These are phyloP conservation scores for Agonum fuliginosum DNA, from an alignment of 2,888 invertebrate species.

Conservation along the genomic window DNA sequence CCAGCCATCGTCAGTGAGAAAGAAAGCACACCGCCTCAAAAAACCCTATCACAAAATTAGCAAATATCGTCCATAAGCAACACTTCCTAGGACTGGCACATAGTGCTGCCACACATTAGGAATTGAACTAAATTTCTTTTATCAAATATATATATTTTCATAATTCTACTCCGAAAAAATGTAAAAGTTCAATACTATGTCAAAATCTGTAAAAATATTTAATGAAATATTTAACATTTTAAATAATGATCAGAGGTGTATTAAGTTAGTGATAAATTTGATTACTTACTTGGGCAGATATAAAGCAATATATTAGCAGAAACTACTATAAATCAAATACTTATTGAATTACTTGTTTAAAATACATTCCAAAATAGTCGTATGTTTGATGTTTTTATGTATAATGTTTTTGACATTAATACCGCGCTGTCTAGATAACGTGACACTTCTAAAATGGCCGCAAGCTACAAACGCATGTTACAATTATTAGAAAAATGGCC, in stretches of 20 bases:
- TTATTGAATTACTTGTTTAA: too few species aligned
- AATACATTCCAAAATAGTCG: too few species aligned
- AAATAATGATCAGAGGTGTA: not conserved
- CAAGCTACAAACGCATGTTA: conserved; percentile 83
- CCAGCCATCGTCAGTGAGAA: conserved; percentile 70
- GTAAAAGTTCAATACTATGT: not conserved
- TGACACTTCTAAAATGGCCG: conserved; percentile 74
- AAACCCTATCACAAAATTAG: conserved; percentile 51
- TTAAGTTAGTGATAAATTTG: not conserved
- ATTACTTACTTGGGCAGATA: too few species aligned
- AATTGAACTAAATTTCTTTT: conserved; percentile 6
- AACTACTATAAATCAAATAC: too few species aligned
- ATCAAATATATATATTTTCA: conserved; percentile 24
- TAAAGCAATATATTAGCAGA: too few species aligned
- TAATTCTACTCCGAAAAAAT: not conserved
- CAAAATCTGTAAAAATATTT: not conserved
- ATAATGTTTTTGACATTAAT: too few species aligned
- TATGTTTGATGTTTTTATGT: too few species aligned
- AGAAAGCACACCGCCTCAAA: conserved; percentile 51
- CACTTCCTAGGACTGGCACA: conserved; percentile 6
- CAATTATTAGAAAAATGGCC: conserved; percentile 88
- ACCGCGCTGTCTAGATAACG: not conserved
- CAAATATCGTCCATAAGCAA: conserved; percentile 39
- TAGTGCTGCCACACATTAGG: conserved; percentile 51
- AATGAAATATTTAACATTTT: conserved; percentile 10